Conservation (phyloP, 1,140 invertebrate species). For the Glossosoma conforme region DNA sequence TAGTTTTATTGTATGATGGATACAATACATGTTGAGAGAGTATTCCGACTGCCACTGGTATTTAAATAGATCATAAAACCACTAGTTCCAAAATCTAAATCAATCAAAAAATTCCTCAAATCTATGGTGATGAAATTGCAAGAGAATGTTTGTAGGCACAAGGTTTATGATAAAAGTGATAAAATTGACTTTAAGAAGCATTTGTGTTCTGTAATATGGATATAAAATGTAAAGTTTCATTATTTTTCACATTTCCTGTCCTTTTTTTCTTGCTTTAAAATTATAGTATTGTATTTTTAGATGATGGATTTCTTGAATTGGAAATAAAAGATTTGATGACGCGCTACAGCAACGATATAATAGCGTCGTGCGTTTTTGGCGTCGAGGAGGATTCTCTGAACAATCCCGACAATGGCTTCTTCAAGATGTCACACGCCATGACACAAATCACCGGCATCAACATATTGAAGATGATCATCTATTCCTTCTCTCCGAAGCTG, state of each 20-base stretch:
- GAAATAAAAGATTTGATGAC: conserved; percentile 47
- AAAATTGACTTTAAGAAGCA: not conserved
- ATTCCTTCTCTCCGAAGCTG: not conserved
- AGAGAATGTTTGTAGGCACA: not conserved
- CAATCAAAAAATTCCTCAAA: too few relatives aligned
- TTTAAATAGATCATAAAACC: too few relatives aligned
- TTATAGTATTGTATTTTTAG: conserved; percentile 8
- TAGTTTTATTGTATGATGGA: too few relatives aligned
- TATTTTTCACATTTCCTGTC: not conserved
- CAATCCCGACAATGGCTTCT: conserved; percentile 18
- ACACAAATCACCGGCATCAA: not conserved
- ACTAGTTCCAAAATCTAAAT: too few relatives aligned
- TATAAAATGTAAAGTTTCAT: not conserved
- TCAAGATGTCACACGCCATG: conserved; percentile 6
- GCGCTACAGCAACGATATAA: conserved; percentile 39
- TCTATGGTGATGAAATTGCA: too few relatives aligned
- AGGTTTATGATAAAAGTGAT: not conserved
- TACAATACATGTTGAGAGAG: too few relatives aligned
- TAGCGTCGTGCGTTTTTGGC: conserved; percentile 37
- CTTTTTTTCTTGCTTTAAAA: not conserved
- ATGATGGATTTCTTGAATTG: conserved; percentile 28
- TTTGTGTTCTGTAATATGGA: not conserved
- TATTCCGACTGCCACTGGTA: too few relatives aligned
- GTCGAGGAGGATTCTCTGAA: conserved; percentile 35
- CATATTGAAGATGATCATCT: not conserved